Percentiles rank a stretch among this genome's conserved stretches.
These are phyloP conservation scores for Palythoa heliodiscus DNA, from an alignment of 92 coral and sea anemone genomes.

Conservation along the genomic window DNA sequence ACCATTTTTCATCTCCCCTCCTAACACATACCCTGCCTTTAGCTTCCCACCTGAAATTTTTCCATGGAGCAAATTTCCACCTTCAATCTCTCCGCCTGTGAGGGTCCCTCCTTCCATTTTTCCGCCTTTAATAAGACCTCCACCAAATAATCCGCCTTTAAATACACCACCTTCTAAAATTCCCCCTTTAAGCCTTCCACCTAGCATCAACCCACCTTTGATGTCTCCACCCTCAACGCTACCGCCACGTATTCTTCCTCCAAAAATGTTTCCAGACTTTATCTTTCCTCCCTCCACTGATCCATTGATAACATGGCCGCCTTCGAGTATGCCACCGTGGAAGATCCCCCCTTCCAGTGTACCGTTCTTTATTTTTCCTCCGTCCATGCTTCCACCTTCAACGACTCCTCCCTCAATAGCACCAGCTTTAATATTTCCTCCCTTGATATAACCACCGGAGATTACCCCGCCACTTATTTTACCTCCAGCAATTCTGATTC, in stretches of 20 bases:
- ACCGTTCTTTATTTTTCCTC: slow-evolving; percentile 89
- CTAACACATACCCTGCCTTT: slow-evolving; percentile 84
- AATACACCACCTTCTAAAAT: slow-evolving; percentile 79
- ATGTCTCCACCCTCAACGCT: slow-evolving; percentile 80
- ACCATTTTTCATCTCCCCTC: slow-evolving; percentile 89
- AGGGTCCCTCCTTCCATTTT: slow-evolving; percentile 82
- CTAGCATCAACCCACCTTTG: slow-evolving; percentile 79
- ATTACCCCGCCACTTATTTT: slow-evolving; percentile 93
- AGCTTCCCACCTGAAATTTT: slow-evolving; percentile 88
- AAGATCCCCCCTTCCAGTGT: slow-evolving; percentile 93
- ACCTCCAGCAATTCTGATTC: slow-evolving; percentile 84
- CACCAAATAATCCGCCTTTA: slow-evolving; percentile 74
- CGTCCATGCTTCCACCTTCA: slow-evolving; percentile 83
- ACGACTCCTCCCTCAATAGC: slow-evolving; percentile 86
- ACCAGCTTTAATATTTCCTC: slow-evolving; percentile 89
- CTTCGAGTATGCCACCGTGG: slow-evolving; percentile 76
- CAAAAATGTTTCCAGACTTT: slow-evolving; percentile 80
- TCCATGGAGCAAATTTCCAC: slow-evolving; percentile 76
- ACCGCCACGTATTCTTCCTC: slow-evolving; percentile 87
- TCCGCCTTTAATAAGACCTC: slow-evolving; percentile 78
- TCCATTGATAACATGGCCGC: slow-evolving; percentile 88
- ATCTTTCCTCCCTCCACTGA: slow-evolving; percentile 85
- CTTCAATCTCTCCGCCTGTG: slow-evolving; percentile 79
- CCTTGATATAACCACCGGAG: slow-evolving; percentile 88
- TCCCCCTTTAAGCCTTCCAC: slow-evolving; percentile 79